Evolutionary conservation across 2,113 vertebrate species (phyloP).

Genomic region (Pao palembangensis): DNA sequence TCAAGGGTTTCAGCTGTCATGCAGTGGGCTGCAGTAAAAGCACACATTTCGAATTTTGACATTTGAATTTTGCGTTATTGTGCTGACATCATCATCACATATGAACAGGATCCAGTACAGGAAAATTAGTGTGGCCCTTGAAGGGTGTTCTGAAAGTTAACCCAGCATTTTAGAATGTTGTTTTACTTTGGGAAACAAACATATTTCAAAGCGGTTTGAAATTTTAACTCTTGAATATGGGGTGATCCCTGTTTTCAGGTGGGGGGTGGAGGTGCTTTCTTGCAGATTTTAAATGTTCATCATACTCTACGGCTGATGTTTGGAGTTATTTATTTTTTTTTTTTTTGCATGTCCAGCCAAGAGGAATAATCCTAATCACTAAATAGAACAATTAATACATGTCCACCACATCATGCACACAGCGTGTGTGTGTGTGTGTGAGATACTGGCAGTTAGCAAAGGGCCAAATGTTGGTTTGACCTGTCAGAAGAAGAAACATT

Average conservation of each 20-base stretch:
- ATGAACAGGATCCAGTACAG: neutral
- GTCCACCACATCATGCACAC: constrained; percentile 9
- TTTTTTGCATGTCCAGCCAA: constrained; percentile 27
- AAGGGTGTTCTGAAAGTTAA: too few relatives aligned
- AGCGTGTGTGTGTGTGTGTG: neutral
- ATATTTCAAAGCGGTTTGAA: neutral
- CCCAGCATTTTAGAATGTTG: too few relatives aligned
- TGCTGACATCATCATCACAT: neutral
- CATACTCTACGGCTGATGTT: constrained; percentile 40
- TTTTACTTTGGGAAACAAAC: neutral
- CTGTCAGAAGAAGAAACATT: neutral
- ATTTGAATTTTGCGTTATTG: too few relatives aligned
- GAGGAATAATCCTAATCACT: constrained; percentile 43
- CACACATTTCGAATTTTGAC: too few relatives aligned
- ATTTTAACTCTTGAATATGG: neutral
- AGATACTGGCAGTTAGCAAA: constrained; percentile 10
- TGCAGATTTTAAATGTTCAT: constrained; percentile 4
- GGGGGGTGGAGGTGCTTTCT: constrained; percentile 6
- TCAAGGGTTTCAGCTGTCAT: too few relatives aligned
- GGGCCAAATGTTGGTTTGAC: constrained; percentile 37
- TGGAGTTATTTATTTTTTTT: constrained; percentile 12
- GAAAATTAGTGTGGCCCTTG: too few relatives aligned
- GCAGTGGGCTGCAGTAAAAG: too few relatives aligned
- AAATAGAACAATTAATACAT: constrained; percentile 9
- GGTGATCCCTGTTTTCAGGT: constrained; percentile 11